Evolutionary conservation across 2,113 vertebrate genomes (phyloP).

Genomic region (Beaufortia kweichowensis): DNA sequence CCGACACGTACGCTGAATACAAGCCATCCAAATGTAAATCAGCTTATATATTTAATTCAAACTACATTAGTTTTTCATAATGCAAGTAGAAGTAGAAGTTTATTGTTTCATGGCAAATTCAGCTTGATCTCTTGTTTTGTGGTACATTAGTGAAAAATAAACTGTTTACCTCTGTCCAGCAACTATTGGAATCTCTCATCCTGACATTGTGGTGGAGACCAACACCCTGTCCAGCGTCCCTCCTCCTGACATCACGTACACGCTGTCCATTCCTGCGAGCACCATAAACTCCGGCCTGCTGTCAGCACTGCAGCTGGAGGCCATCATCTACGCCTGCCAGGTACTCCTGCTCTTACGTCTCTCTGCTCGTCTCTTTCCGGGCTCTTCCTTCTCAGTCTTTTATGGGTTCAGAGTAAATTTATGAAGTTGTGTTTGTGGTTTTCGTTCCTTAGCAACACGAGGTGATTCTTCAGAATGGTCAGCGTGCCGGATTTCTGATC

Average conservation of each 20-base stretch:
- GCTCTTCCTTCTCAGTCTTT: background rate
- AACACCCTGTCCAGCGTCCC: constrained; percentile 96
- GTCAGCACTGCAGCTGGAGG: constrained; percentile 95
- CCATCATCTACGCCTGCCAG: constrained; percentile 96
- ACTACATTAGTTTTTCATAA: no score
- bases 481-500: constrained; percentile 93
- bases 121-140: background rate
- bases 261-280: constrained; percentile 77
- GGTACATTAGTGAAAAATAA: background rate
- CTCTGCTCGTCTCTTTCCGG: background rate
- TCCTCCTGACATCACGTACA: constrained; percentile 91
- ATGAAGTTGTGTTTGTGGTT: background rate
- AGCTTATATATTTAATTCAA: no score
- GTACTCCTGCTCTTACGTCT: constrained; percentile 63
- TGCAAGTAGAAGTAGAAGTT: no score
- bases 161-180: constrained; percentile 67
- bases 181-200: constrained; percentile 94
- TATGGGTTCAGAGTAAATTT: background rate
- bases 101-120: background rate
- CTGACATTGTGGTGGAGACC: constrained; percentile 95
- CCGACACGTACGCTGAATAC: constrained; percentile 95
- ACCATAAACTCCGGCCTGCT: constrained; percentile 78
- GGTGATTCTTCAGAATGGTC: constrained; percentile 88
- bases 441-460: constrained; percentile 88
- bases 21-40: constrained; percentile 90